Conservation (phyloP, 2,888 invertebrate genomes). For the Diogma glabrata region DNA sequence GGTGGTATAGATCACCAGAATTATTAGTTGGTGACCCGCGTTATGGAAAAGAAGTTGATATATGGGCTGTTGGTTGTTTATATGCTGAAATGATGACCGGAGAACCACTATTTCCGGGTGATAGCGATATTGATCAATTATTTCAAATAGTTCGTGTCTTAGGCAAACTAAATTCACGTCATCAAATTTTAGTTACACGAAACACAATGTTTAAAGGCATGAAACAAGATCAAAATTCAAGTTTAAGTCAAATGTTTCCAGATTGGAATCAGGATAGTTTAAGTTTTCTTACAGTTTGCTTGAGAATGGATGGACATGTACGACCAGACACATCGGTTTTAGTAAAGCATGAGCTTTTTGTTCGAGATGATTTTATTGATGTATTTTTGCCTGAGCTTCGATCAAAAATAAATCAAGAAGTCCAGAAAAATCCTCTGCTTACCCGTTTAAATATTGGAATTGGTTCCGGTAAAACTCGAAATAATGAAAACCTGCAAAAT, state of each 20-base stretch:
- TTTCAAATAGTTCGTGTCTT: slow-evolving; percentile 68
- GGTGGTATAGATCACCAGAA: slow-evolving; percentile 84
- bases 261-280: slow-evolving; percentile 35
- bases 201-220: slow-evolving; percentile 37
- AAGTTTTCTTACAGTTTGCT: slow-evolving; percentile 38
- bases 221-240: slow-evolving; percentile 27
- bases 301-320: slow-evolving; percentile 52
- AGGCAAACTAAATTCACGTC: slow-evolving; percentile 45
- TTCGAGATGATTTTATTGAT: slow-evolving; percentile 52
- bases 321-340: slow-evolving; percentile 50
- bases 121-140: slow-evolving; percentile 81
- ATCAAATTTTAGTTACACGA: slow-evolving; percentile 37
- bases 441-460: slow-evolving; percentile 26
- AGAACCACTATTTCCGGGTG: slow-evolving; percentile 77
- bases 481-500: background rate
- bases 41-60: slow-evolving; percentile 63
- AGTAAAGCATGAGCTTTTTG: slow-evolving; percentile 54
- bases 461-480: slow-evolving; percentile 12
- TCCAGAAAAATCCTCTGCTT: slow-evolving; percentile 42
- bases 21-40: slow-evolving; percentile 69
- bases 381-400: slow-evolving; percentile 53
- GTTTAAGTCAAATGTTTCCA: slow-evolving; percentile 34
- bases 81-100: slow-evolving; percentile 79
- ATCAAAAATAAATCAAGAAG: slow-evolving; percentile 50
- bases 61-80: slow-evolving; percentile 80